Evolutionary conservation across 2,113 vertebrate species (phyloP).

Genomic region (Origma solitaria): DNA sequence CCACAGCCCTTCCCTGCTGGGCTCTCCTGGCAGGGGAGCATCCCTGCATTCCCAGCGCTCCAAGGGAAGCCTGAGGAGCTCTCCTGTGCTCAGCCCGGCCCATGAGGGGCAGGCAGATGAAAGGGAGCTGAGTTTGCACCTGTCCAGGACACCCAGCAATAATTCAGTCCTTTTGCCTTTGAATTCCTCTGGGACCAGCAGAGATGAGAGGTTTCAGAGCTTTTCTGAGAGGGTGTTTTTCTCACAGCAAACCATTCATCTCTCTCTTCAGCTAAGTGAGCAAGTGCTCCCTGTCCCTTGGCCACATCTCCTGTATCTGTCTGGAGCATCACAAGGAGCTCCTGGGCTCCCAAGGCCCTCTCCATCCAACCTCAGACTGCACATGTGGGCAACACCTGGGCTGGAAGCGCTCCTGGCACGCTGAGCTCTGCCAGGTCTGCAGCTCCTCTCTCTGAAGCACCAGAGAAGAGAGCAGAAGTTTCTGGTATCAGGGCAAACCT

Average conservation of each 20-base stretch:
- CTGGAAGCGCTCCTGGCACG: neutral
- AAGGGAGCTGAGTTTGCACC: neutral
- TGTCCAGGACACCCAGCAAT: neutral
- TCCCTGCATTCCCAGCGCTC: neutral
- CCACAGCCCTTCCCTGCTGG: neutral
- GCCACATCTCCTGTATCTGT: neutral
- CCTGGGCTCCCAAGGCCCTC: neutral
- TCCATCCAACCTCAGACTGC: neutral
- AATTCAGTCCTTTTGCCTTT: neutral
- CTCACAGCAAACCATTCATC: neutral
- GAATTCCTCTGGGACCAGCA: neutral
- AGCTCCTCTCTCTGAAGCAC: neutral
- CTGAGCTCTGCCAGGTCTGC: neutral
- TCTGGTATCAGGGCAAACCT: neutral
- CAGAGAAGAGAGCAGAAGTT: neutral
- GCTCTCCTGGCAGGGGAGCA: neutral
- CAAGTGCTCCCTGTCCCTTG: neutral
- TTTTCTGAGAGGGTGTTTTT: neutral
- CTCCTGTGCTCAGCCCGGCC: neutral
- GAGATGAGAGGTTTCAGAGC: neutral
- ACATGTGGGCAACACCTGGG: neutral
- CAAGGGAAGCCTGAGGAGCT: neutral
- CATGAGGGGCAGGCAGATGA: neutral
- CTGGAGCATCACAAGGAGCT: neutral
- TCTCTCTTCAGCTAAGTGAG: neutral